Percentiles rank a stretch among this genome's conserved stretches.
phyloP scores from a whole-genome alignment of 92 coral and sea anemone genomes.

The Paramuricea clavata region DNA sequence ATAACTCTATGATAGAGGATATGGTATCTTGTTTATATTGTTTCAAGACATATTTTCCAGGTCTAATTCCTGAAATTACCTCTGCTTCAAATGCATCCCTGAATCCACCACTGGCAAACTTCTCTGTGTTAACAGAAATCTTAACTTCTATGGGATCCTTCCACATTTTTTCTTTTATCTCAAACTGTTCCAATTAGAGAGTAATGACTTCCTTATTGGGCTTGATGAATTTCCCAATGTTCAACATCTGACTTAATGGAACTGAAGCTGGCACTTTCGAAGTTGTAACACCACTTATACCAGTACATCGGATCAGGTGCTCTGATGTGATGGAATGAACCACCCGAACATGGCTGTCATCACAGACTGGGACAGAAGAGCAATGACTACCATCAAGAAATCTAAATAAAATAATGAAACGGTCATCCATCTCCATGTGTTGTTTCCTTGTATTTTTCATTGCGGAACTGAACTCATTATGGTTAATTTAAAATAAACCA shows the following conservation, averaged over 20 bases:
- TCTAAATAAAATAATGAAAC: too few species aligned
- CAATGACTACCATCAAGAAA: constrained; percentile 49
- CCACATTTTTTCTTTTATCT: too few species aligned
- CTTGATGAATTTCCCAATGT: constrained; percentile 66
- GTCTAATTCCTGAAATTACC: constrained; percentile 50
- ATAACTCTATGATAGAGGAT: constrained; percentile 47
- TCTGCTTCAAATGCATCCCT: constrained; percentile 65
- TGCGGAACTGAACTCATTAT: too few species aligned
- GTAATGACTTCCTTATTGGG: too few species aligned
- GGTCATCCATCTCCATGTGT: too few species aligned
- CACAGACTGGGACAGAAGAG: background rate
- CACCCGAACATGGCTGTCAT: constrained; percentile 3
- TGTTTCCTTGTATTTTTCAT: too few species aligned
- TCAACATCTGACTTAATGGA: constrained; percentile 72
- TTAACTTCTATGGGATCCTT: too few species aligned
- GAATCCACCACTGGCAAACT: constrained; percentile 69
- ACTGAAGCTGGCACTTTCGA: constrained; percentile 68
- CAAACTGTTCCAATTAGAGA: too few species aligned
- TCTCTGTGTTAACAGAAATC: too few species aligned
- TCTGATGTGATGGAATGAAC: constrained; percentile 20
- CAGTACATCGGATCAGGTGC: background rate
- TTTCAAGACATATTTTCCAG: constrained; percentile 69
- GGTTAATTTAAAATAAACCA: too few species aligned
- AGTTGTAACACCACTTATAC: background rate
- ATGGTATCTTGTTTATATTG: constrained; percentile 56